phyloP scores from a whole-genome alignment of 2,888 invertebrate genomes.

The Nymphalis urticae region DNA sequence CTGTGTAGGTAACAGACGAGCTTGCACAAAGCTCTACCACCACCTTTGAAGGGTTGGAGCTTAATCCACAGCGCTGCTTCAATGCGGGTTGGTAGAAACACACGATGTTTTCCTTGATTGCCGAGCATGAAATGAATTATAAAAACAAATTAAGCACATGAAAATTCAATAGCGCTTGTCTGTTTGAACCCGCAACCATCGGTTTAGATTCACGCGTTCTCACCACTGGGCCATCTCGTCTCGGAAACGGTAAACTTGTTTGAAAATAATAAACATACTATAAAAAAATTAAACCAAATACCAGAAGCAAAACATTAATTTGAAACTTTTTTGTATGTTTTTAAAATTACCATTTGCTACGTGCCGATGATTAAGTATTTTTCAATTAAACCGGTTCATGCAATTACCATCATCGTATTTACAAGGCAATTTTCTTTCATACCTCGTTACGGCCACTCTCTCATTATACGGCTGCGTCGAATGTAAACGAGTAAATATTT shows the following conservation, averaged over 20 bases:
- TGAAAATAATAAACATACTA: background rate
- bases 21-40: too few relatives aligned
- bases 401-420: slow-evolving; percentile 65
- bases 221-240: too few relatives aligned
- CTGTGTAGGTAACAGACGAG: too few relatives aligned
- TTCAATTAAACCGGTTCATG: slow-evolving; percentile 30
- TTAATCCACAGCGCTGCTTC: too few relatives aligned
- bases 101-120: too few relatives aligned
- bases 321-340: slow-evolving; percentile 45
- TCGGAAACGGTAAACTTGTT: background rate
- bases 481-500: slow-evolving; percentile 26
- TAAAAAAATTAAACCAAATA: background rate
- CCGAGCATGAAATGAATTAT: too few relatives aligned
- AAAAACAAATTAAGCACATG: too few relatives aligned
- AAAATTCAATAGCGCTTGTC: too few relatives aligned
- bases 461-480: slow-evolving; percentile 26
- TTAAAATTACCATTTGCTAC: slow-evolving; percentile 50
- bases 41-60: too few relatives aligned
- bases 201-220: too few relatives aligned
- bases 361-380: slow-evolving; percentile 35
- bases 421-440: slow-evolving; percentile 59
- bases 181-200: too few relatives aligned
- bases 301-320: slow-evolving; percentile 12
- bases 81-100: too few relatives aligned
- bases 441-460: slow-evolving; percentile 39